Evolutionary conservation across 2,113 vertebrate species (phyloP).

Genomic region (Diphyllodes magnificus): DNA sequence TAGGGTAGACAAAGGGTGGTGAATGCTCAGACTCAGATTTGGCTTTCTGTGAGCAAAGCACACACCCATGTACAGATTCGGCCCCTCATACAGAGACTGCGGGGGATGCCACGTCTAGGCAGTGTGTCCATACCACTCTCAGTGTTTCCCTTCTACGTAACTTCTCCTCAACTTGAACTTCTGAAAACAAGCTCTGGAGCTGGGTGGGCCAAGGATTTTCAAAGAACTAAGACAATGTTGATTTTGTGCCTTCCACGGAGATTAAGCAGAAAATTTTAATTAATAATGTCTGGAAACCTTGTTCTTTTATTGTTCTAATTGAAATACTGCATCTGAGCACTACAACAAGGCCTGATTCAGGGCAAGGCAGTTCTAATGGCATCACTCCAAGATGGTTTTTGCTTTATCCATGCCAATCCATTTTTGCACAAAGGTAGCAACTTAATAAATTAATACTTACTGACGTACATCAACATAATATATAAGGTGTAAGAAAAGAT

Average conservation of each 20-base stretch:
- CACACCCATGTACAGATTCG: background rate
- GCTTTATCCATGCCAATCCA: background rate
- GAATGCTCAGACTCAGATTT: background rate
- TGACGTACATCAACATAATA: background rate
- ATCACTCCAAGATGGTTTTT: background rate
- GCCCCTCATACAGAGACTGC: accelerated
- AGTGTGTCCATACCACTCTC: background rate
- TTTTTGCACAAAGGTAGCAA: background rate
- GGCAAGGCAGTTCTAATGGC: background rate
- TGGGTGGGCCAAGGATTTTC: background rate
- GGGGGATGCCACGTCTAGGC: too few species aligned
- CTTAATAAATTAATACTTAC: background rate
- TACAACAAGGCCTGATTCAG: background rate
- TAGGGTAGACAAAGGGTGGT: background rate
- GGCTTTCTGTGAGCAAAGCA: background rate
- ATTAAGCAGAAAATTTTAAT: background rate
- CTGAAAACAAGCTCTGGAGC: background rate
- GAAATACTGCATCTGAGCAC: background rate
- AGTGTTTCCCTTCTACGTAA: background rate
- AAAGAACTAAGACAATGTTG: background rate
- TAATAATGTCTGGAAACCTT: background rate
- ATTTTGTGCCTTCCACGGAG: background rate
- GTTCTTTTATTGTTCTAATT: background rate
- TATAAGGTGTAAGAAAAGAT: background rate
- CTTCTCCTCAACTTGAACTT: background rate